These are phyloP conservation scores for Acropternis orthonyx DNA, from an alignment of 2,797 vertebrate species.

Conservation along the genomic window DNA sequence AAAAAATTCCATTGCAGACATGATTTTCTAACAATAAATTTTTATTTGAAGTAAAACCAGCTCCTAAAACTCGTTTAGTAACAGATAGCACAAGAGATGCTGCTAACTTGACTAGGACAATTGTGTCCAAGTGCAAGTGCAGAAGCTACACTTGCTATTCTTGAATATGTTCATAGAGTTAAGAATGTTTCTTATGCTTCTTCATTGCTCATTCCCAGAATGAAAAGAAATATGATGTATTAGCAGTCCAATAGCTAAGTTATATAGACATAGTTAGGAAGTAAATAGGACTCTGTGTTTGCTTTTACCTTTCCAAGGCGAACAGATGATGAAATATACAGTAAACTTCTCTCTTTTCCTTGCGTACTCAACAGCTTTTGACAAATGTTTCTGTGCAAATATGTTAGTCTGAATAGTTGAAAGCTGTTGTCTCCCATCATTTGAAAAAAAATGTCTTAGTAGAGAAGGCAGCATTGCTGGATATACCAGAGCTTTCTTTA, in stretches of 20 bases:
- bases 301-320: background rate
- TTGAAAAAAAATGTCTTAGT: background rate
- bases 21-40: background rate
- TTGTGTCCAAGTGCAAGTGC: background rate
- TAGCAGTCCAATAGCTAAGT: background rate
- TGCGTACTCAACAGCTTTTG: background rate
- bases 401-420: background rate
- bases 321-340: background rate
- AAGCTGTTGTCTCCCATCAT: background rate
- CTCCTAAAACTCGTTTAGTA: background rate
- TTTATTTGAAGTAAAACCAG: background rate
- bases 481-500: background rate
- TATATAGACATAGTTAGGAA: background rate
- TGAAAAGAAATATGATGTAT: background rate
- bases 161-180: background rate
- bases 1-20: background rate
- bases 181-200: background rate
- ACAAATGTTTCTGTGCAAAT: background rate
- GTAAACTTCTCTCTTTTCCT: background rate
- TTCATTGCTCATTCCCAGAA: background rate
- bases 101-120: background rate
- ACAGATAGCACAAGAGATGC: background rate
- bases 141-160: background rate
- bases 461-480: background rate
- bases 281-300: background rate